Base-by-base conservation (phyloP, 30 jellyfish, hydroid and myxozoan genomes). In the Aurelia aurita complex sp. Pacific region DNA sequence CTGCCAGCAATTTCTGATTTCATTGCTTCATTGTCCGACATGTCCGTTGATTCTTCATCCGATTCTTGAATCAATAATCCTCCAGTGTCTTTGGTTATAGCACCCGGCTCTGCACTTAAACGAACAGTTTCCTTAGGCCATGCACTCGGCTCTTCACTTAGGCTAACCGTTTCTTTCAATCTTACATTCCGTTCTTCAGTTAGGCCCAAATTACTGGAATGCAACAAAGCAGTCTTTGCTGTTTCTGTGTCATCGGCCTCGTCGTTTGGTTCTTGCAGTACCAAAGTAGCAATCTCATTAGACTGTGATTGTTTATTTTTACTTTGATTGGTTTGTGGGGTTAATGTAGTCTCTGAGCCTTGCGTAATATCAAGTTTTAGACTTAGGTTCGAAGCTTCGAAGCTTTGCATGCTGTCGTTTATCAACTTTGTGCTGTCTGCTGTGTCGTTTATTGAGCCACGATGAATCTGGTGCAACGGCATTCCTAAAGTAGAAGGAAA, bases 11-110 rank as follows among this genome's bases (percentile, higher is more conserved):
- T 50, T 57, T 73, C 69, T 11, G 59, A 52, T 40, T 50, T 35
- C 36, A 43, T 10, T 12, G 46, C 52, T 16, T 29, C 83, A 16
- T 73, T 50, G 33, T 73, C 83, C 40, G 83, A 73, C 43, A 14
- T 43, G 70, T 73, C 83, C 54, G 83, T 73, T 52, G 63, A 34
- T 38, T 73, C 83, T 11, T 57, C 70, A n/a, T 73, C 83, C 53
- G 83, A 73, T n/a, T 73, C 83, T 50, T 15, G 42, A 57, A 73
- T 57, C n/a, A 52, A 34, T 19, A 51, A 43, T 51, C 69, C 69
- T 15, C 43, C 52, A 1, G 57, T 46, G 5, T 46, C 15, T 46
- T 11, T 67, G 7, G 38, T n/a, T 16, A 14, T 29, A 4, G 77
- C 15, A 67, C 51, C 6, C 38, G 57, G n/a, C 60, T 67, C 51